Evolutionary conservation across 2,113 vertebrate genomes (phyloP), one percentile per base, ranked within the genome.

Genomic region (Oncorhynchus clarkii): DNA sequence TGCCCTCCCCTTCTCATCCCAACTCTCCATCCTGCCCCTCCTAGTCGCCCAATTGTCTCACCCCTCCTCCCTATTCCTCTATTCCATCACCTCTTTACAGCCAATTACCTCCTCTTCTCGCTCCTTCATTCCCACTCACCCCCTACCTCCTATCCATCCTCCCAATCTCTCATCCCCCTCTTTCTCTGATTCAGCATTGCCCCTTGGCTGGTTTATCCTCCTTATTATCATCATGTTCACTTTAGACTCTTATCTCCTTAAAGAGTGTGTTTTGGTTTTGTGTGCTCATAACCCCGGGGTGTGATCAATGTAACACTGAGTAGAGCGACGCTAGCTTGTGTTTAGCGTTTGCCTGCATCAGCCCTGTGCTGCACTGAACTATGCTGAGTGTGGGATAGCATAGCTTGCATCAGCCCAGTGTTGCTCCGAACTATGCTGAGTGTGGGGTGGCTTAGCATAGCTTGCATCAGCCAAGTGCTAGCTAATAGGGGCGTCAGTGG

Each of bases 401-500:
- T 74, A 67, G 66, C 31, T 67, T 67, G 82, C 89, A 87, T 92
- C 89, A 92, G 89, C 88, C 82, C 83, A 69, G 78, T 84, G 84
- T 39, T 39, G 34, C 34, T 9, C 34, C 1, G 7, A 39, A 39
- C 34, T 39, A 9, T 39, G 39, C 39, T 45, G 9, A 45, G 39
- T 45, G 39, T 12, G 9, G 9, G 67, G 67, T 82, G 80, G 84
- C 67, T 80, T 80, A 82, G 83, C 73, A 20, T 73, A 68, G 67
- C 67, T 68, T 68, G 82, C 89, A 87, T 92, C 89, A 92, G 89
- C 88, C 82, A 83, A 71, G 78, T 84, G 84, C 88, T 78, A 90
- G 90, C 91, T 93, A 93, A 92, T 90, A 80, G 86, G 90, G 92
- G 90, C 90, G 90, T 90, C 86, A 85, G 90, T 84, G 86, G 84